Base-by-base conservation (phyloP, 53 echinoderm and acorn worm species). In the Luidia sarsii region DNA sequence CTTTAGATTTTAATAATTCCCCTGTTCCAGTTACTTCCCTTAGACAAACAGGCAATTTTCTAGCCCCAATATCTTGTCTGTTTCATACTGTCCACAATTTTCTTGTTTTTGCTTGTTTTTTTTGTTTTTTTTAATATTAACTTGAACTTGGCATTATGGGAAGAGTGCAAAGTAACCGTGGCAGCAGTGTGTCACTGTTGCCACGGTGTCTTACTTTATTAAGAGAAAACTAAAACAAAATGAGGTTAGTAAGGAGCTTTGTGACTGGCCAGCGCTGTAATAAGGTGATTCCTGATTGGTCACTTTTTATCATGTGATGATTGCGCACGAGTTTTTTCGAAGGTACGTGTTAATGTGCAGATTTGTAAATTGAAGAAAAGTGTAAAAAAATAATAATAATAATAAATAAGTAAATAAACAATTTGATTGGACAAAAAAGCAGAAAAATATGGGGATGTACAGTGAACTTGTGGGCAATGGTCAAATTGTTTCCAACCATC, bases 131-230 rank as follows among this genome's bases (percentile, higher is more conserved):
- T 6, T 41, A 41, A 41, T 43, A 65, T 9, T 67, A 18, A 36
- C 73, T 75, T 60, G 60, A 57, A 75, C 57, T 59, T 75, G 75
- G 75, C 75, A 75, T 75, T 59, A 75, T 75, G 75, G 75, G 75
- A 75, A 75, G 75, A 75, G 75, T 75, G 75, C 75, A 75, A 75
- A 43, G 75, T 24, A n/a, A 75, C 60, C 23, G 46, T 75, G 75
- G 75, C 59, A 54, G 60, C 75, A 75, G 75, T 75, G 75, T 75
- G 60, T 75, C 75, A 75, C 75, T 75, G 75, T 60, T 18, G 16
- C 53, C 38, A 50, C 31, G 15, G 5, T 11, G 15, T 68, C 20
- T 70, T 51, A 15, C 10, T 48, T 68, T 29, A 41, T 41, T 41
- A 11, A 41, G 6, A 41, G 23, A 22, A 52, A 71, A 34, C 19